Evolutionary conservation across 2,888 invertebrate species (phyloP), one percentile per base, ranked within the genome.

Genomic region (Phlogophora meticulosa): DNA sequence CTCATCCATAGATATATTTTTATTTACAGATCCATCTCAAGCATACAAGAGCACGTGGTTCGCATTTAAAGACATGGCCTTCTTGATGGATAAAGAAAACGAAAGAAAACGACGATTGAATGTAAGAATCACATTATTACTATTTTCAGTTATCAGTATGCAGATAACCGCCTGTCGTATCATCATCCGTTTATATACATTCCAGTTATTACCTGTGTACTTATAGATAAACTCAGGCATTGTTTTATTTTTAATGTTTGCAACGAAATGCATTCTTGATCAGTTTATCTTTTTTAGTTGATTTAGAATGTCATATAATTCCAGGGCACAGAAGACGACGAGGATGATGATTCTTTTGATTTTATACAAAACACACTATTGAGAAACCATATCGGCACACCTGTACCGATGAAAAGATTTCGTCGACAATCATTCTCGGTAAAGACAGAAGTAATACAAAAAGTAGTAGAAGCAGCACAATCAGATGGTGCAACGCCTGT

Each of bases 61-160:
- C 60, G 90, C 81, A 24, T 91, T 88, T 61, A 82, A 88, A 20
- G 88, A 86, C 51, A 75, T 91, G 84, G 69, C 81, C 28, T 91
- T 91, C 75, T 73, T 91, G 42, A 72, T 89, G 81, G 84, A 88
- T 52, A 88, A 86, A 61, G 82, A 86, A 4, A 70, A 60, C 45
- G 88, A 87, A 72, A 80, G 84, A 69, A 82, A 82, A 61, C 82
- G 85, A 0, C 76, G 76, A 57, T 43, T 60, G 56, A 72, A 70
- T 73, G 84, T 85, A 78, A 79, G 78, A 49, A 55, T 49, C 4
- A 53, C 0, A 15, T 46, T 22, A 13, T n/a, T n/a, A n/a, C n/a
- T 17, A 28, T 42, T 36, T 64, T 13, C 34, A 20, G 11, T 34
- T 45, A 51, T 72, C 34, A 36, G 15, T 72, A 22, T 42, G 13